These are phyloP conservation scores for Falco cherrug DNA, from an alignment of 2,797 vertebrate genomes.

Conservation along the genomic window DNA sequence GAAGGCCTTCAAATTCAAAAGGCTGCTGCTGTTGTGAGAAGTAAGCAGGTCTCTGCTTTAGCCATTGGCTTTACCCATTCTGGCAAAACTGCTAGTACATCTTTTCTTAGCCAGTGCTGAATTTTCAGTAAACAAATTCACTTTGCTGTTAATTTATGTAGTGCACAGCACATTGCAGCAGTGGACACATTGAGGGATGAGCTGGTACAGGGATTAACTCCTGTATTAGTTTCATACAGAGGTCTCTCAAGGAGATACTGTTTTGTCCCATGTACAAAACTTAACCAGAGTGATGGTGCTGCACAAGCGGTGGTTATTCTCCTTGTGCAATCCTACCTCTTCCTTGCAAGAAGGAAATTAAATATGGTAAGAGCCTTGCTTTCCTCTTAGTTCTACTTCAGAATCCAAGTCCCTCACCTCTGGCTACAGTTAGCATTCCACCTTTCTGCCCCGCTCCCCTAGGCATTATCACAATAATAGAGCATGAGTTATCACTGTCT, in stretches of 20 bases:
- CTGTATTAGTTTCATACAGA: constrained; percentile 73
- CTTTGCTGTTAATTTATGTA: neutral
- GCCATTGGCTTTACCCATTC: neutral
- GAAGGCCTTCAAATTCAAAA: neutral
- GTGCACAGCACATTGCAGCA: constrained; percentile 82
- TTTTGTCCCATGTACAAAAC: neutral
- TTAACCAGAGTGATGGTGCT: constrained; percentile 82
- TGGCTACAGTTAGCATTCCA: neutral
- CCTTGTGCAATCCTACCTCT: constrained; percentile 63
- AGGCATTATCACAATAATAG: neutral
- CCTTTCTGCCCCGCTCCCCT: neutral
- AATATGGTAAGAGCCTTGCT: neutral
- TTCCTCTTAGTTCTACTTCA: neutral
- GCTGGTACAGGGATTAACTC: constrained; percentile 75
- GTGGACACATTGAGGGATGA: constrained; percentile 71
- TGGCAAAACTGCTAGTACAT: neutral
- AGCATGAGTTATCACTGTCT: neutral
- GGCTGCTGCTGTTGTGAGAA: neutral
- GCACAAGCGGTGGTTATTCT: constrained; percentile 81
- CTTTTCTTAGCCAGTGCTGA: neutral
- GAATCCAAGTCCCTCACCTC: neutral
- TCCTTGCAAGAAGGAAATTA: neutral
- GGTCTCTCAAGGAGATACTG: constrained; percentile 76
- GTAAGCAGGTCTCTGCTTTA: neutral
- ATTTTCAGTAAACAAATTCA: neutral